These are phyloP conservation scores for Copsychus sechellarum DNA, from an alignment of 2,113 vertebrate species.

Conservation along the genomic window DNA sequence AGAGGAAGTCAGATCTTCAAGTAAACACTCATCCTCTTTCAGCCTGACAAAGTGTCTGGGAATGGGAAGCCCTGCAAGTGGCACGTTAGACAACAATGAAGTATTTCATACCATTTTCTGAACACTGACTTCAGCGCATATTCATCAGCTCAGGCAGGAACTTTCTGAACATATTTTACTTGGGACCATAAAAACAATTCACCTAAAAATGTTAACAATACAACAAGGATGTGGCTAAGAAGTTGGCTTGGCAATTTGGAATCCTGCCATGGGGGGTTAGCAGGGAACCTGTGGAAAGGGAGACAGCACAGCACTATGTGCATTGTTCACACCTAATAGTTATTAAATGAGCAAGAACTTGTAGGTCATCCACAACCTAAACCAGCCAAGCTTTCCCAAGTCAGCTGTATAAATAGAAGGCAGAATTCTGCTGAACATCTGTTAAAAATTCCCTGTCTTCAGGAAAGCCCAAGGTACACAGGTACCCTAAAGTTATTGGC, in stretches of 20 bases:
- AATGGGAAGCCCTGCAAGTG: neutral
- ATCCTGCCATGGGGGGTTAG: neutral
- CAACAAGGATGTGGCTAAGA: constrained; percentile 22
- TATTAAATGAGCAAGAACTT: constrained; percentile 37
- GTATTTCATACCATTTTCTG: neutral
- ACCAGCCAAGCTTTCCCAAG: constrained; percentile 6
- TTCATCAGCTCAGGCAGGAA: neutral
- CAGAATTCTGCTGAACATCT: constrained; percentile 31
- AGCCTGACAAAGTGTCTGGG: neutral
- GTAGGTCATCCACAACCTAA: constrained; percentile 4
- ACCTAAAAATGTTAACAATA: neutral
- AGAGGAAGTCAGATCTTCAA: neutral
- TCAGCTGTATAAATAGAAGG: constrained; percentile 44
- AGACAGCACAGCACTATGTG: neutral
- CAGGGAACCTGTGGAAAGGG: neutral
- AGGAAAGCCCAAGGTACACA: constrained; percentile 18
- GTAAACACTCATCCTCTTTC: neutral
- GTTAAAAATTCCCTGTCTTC: constrained; percentile 32
- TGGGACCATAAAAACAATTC: neutral
- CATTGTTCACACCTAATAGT: constrained; percentile 45
- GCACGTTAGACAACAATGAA: neutral
- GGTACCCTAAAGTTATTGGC: constrained; percentile 16
- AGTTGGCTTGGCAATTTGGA: neutral
- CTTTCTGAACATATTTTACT: constrained; percentile 4
- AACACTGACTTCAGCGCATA: neutral